Conservation (phyloP, 1,140 invertebrate species). For the Drosophila repleta region DNA sequence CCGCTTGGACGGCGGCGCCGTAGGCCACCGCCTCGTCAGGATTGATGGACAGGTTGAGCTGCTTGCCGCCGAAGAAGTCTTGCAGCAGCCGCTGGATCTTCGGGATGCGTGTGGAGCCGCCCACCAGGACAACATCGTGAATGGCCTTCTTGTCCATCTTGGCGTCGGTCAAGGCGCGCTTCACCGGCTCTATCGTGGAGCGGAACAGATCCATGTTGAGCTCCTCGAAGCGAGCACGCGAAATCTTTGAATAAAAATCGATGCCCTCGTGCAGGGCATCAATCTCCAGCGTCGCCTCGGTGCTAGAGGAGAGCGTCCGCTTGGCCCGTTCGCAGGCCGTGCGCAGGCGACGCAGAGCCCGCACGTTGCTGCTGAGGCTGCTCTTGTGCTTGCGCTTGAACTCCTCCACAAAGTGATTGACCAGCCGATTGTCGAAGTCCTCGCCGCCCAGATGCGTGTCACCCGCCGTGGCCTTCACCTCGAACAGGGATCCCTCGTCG, state of each 20-base stretch:
- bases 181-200: constrained; percentile 89
- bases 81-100: constrained; percentile 88
- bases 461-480: constrained; percentile 92
- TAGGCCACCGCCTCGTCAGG: constrained; percentile 92
- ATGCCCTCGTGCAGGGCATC: constrained; percentile 91
- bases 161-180: constrained; percentile 90
- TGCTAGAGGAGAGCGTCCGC: constrained; percentile 88
- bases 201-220: constrained; percentile 93
- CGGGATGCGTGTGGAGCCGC: constrained; percentile 88
- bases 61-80: constrained; percentile 88
- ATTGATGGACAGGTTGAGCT: constrained; percentile 89
- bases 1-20: constrained; percentile 91
- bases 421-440: constrained; percentile 92
- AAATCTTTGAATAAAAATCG: constrained; percentile 94
- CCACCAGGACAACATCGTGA: constrained; percentile 88
- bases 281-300: constrained; percentile 89
- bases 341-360: constrained; percentile 90
- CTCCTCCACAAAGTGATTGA: constrained; percentile 91
- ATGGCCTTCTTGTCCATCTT: constrained; percentile 89
- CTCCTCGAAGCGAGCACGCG: constrained; percentile 94
- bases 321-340: constrained; percentile 91
- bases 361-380: constrained; percentile 89
- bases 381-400: constrained; percentile 94
- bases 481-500: constrained; percentile 92
- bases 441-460: constrained; percentile 91